Base-by-base conservation (phyloP, 1,140 invertebrate genomes). In the Eurytemora carolleeae region DNA sequence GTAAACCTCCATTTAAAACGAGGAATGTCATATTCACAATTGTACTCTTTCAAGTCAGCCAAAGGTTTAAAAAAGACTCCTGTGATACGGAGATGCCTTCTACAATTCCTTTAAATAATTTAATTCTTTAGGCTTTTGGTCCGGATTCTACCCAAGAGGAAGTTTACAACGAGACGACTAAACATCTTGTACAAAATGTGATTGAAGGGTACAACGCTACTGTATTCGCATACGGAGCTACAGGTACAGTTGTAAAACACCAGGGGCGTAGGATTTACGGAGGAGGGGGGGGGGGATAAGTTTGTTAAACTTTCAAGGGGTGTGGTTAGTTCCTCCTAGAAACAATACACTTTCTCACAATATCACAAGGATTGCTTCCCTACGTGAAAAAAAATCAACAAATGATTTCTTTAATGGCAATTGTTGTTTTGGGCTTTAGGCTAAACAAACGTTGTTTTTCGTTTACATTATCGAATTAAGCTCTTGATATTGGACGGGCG, bases 211-310 rank as follows among this genome's bases (percentile, higher is more conserved):
- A 73, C 63, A 87, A 86, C 66, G 91, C 86, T 0, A 93, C 91
- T 0, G 88, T 96, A 0, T 96, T 97, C 73, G 92, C 92, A 1
- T 97, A 97, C 70, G 92, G 89, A n/a, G 85, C 89, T 0, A 94
- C 90, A 18, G 78, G 31, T 44, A 44, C 7, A 44, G n/a, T n/a
- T n/a, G 77, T 76, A 71, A 63, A 56, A 63, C 21, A 57, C 53
- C 26, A 19, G 16, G 31, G 53, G 2, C 21, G 17, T 55, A 20
- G 53, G 2, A 52, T 17, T 17, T 17, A 52, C 44, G 17, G 44
- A n/a, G 17, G 17, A 52, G 44, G n/a, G 44, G 44, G n/a, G n/a
- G 44, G n/a, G 44, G 17, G 17, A 52, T 17, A 17, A 17, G n/a
- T 17, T 17, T 17, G 44, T 17, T 17, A 52, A 52, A 52, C 44